phyloP scores from a whole-genome alignment of 2,797 vertebrate species.

The Acanthurus tractus region DNA sequence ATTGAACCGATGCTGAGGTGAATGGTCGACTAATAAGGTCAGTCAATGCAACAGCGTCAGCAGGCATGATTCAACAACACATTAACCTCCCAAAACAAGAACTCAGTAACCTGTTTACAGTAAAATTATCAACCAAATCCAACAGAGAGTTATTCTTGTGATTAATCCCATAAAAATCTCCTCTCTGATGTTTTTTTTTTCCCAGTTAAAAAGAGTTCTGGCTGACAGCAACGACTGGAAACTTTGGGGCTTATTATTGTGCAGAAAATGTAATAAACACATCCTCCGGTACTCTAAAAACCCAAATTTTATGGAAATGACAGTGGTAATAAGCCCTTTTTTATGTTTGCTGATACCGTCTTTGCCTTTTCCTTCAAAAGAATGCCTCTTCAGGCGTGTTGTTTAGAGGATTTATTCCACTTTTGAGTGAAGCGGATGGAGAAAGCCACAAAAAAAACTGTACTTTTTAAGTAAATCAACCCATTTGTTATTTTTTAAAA shows the following conservation, averaged over 20 bases:
- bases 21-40: neutral
- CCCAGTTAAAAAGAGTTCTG: constrained; percentile 21
- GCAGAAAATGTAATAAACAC: constrained; percentile 52
- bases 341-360: constrained; percentile 49
- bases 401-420: constrained; percentile 56
- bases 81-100: neutral
- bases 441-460: constrained; percentile 15
- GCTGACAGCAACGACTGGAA: constrained; percentile 18
- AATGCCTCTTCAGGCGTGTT: constrained; percentile 51
- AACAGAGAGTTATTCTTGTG: neutral
- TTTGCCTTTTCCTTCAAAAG: constrained; percentile 54
- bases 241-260: constrained; percentile 40
- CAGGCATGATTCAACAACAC: constrained; percentile 23
- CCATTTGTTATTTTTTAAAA: constrained; percentile 14
- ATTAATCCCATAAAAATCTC: constrained; percentile 23
- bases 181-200: constrained; percentile 25
- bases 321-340: constrained; percentile 43
- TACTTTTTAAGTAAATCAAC: constrained; percentile 37
- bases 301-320: constrained; percentile 60
- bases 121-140: neutral
- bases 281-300: constrained; percentile 42
- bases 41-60: constrained; percentile 4
- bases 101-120: neutral
- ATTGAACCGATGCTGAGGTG: neutral
- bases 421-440: constrained; percentile 51